phyloP scores from a whole-genome alignment of 2,113 vertebrate species.

The Chloropsis hardwickii region DNA sequence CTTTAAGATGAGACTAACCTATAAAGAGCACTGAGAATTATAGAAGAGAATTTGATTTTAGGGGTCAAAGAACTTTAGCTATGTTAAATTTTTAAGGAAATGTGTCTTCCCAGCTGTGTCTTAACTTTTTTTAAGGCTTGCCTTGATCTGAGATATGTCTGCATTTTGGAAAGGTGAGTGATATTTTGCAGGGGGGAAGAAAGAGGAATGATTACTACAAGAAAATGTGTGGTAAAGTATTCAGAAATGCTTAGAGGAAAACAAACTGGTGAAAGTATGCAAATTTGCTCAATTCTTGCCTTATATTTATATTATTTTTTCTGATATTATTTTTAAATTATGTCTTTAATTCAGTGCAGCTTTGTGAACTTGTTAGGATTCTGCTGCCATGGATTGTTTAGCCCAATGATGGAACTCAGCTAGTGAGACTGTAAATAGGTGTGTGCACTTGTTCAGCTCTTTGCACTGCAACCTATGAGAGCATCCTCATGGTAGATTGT shows the following conservation, averaged over 20 bases:
- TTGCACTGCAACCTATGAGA: not conserved
- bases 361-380: not conserved
- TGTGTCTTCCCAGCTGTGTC: not conserved
- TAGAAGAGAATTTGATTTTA: not conserved
- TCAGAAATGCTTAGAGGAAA: not conserved
- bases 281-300: not conserved
- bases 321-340: not conserved
- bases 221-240: not conserved
- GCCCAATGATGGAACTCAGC: not conserved
- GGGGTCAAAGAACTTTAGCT: not conserved
- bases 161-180: not conserved
- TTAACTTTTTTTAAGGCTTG: not conserved
- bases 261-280: not conserved
- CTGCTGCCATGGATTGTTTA: not conserved
- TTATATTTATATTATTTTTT: not conserved
- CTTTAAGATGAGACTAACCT: not conserved
- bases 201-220: not conserved
- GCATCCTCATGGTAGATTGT: not conserved
- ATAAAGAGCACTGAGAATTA: not conserved
- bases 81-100: not conserved
- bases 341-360: not conserved
- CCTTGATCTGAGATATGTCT: not conserved
- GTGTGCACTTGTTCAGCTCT: not conserved
- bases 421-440: not conserved
- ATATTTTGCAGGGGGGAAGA: accelerated